Evolutionary conservation across 2,797 vertebrate species (phyloP), one percentile per base, ranked within the genome.

Genomic region (Mycteria americana): DNA sequence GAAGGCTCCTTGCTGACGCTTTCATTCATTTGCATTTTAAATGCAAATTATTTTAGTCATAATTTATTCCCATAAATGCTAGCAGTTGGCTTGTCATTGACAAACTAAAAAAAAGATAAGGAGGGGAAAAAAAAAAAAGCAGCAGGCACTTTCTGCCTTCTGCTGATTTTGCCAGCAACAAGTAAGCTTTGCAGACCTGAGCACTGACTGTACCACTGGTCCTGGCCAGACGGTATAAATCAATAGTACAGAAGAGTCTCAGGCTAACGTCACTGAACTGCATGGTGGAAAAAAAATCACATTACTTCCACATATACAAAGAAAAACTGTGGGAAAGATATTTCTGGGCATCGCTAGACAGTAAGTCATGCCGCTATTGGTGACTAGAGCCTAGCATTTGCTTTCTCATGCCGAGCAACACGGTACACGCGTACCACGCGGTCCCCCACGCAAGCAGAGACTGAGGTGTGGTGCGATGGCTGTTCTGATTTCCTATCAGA

Each of bases 1-100:
- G 95, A 94, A 94, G 76, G 94, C 75, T 95, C 93, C 88, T 93
- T 51, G 53, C 72, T 93, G 95, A 95, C 17, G 69, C 80, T 92
- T 94, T 59, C 83, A 27, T 64, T 86, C 85, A 96, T 95, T 93
- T 97, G 75, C 96, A 96, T 97, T 95, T 94, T 81, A 93, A 97
- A 97, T 84, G 85, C 95, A 96, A 92, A 97, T 97, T 93, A 89
- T 96, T 96, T 93, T 82, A 92, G 88, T 92, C 73, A 91, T 75
- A 69, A 96, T 93, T 97, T 94, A 94, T 80, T 90, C 95, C 89
- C 67, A 91, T 50, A 96, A 96, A 97, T 69, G 57, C 75, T 63
- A 85, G 82, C 86, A 95, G 91, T 97, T 88, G 83, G 93, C 83
- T 96, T 89, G 85, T 91, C 94, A 88, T 18, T 43, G 64, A 68